Evolutionary conservation across 2,888 invertebrate genomes (phyloP).

Genomic region (Lasioglossum oenotherae): DNA sequence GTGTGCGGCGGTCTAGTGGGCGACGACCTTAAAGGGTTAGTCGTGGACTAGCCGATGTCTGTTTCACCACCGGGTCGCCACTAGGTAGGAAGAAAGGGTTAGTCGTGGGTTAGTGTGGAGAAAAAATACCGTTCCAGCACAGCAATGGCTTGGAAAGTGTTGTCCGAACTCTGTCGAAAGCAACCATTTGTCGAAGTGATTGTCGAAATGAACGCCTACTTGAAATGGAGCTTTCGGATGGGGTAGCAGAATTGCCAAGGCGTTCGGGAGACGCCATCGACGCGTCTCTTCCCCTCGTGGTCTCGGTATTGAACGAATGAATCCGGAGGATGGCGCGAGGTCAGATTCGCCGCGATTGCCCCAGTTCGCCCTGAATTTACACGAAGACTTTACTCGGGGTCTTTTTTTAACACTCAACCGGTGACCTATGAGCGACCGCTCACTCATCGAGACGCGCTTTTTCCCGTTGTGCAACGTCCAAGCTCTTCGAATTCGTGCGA

Average conservation of each 20-base stretch:
- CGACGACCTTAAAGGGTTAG: no score
- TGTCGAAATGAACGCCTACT: not conserved
- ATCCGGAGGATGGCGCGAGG: slow-evolving; percentile 34
- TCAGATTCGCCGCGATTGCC: slow-evolving; percentile 34
- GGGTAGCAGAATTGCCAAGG: not conserved
- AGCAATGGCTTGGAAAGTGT: no score
- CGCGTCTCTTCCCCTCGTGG: slow-evolving; percentile 17
- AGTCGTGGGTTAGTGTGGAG: no score
- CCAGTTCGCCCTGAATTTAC: slow-evolving; percentile 43
- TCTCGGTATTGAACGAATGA: slow-evolving; percentile 54
- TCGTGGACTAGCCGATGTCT: no score
- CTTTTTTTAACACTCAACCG: slow-evolving; percentile 54
- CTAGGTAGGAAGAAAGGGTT: no score
- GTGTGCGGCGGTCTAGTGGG: no score
- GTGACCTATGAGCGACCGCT: slow-evolving; percentile 32
- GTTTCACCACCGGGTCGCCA: no score
- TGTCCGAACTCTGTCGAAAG: no score
- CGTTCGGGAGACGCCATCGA: slow-evolving; percentile 28
- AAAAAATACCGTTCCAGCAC: no score
- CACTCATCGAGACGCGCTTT: slow-evolving; percentile 36
- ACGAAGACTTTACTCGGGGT: slow-evolving; percentile 35
- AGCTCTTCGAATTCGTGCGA: slow-evolving; percentile 39
- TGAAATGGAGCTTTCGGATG: not conserved
- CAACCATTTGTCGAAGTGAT: no score
- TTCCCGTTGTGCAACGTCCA: slow-evolving; percentile 50